Evolutionary conservation across 2,888 invertebrate genomes (phyloP).

Genomic region (Caenorhabditis becei): DNA sequence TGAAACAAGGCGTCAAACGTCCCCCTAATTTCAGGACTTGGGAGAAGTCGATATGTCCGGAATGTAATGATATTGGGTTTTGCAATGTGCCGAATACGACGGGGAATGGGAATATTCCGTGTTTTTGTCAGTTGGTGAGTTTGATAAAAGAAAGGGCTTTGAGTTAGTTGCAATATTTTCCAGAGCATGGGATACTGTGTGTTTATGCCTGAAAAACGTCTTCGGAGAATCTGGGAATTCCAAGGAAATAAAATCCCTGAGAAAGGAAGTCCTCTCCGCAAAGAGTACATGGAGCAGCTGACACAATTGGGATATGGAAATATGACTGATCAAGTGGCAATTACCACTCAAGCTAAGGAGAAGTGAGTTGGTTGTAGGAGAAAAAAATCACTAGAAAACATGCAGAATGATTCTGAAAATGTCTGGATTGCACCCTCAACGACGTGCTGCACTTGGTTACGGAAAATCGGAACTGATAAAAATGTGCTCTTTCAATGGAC

Average conservation of each 20-base stretch:
- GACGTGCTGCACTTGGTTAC: slow-evolving; percentile 69
- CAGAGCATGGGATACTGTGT: slow-evolving; percentile 76
- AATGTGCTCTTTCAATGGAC: slow-evolving; percentile 81
- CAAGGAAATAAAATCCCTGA: slow-evolving; percentile 73
- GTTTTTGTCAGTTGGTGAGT: slow-evolving; percentile 77
- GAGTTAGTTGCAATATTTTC: slow-evolving; percentile 14
- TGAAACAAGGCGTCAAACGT: slow-evolving; percentile 30
- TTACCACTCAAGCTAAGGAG: slow-evolving; percentile 80
- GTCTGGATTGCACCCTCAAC: slow-evolving; percentile 72
- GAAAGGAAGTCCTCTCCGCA: slow-evolving; percentile 71
- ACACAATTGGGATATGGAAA: slow-evolving; percentile 79
- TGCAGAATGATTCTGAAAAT: slow-evolving; percentile 78
- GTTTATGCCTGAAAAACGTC: slow-evolving; percentile 71
- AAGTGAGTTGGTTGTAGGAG: slow-evolving; percentile 66
- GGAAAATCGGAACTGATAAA: slow-evolving; percentile 69
- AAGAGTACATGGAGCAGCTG: slow-evolving; percentile 78
- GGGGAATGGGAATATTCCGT: slow-evolving; percentile 75
- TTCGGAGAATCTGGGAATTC: slow-evolving; percentile 80
- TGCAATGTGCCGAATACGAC: slow-evolving; percentile 80
- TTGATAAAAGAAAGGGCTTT: not conserved
- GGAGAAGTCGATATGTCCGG: slow-evolving; percentile 76
- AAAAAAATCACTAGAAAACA: not conserved
- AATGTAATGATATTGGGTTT: slow-evolving; percentile 80
- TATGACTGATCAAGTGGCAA: slow-evolving; percentile 80
- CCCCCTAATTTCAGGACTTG: slow-evolving; percentile 70